Base-by-base conservation (phyloP, 2,888 invertebrate species). In the Brachypterus glaber region DNA sequence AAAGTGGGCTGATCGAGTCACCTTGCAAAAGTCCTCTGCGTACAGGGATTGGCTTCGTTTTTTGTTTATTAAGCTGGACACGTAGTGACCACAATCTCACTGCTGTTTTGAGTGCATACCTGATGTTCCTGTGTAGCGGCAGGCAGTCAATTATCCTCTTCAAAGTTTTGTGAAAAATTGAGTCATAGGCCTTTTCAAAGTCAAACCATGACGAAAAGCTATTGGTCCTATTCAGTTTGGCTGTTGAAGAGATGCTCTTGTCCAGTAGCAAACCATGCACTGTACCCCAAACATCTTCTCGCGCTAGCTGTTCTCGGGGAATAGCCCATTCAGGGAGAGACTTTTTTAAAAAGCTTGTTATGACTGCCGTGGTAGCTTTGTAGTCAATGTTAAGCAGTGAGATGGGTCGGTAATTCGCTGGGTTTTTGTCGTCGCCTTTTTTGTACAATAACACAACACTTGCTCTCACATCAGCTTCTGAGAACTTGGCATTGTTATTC, bases 361-460 rank as follows among this genome's bases (percentile, higher is more conserved):
- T 39, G 9, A 54, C 24, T 2, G 47, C 33, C n/a, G n/a, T n/a
- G n/a, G n/a, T n/a, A n/a, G n/a, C n/a, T n/a, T n/a, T n/a, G n/a
- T n/a, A n/a, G n/a, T 52, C 44, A 0, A 45, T 39, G 33, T 56
- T 56, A 7, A 49, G 40, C 2, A 56, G 31, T 0, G 54, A 42
- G 4, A 55, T 55, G 8, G 51, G 53, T 24, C 49, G 30, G 29
- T 54, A 55, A 25, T 51, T 55, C 0, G 40, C 35, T 1, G 51
- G 53, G 25, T 54, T 46, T 1, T 13, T 5, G 12, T 17, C 15
- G 21, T 50, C 47, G 2, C 53, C 53, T 39, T 51, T 52, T 37
- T 55, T 55, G 26, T 52, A 41, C 3, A 57, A 25, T 7, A 54
- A 33, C 4, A 50, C 33, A 3, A 53, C 31, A 1, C 45, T 48